These are phyloP conservation scores for Odontesthes bonariensis DNA, from an alignment of 2,113 vertebrate genomes.

Conservation along the genomic window DNA sequence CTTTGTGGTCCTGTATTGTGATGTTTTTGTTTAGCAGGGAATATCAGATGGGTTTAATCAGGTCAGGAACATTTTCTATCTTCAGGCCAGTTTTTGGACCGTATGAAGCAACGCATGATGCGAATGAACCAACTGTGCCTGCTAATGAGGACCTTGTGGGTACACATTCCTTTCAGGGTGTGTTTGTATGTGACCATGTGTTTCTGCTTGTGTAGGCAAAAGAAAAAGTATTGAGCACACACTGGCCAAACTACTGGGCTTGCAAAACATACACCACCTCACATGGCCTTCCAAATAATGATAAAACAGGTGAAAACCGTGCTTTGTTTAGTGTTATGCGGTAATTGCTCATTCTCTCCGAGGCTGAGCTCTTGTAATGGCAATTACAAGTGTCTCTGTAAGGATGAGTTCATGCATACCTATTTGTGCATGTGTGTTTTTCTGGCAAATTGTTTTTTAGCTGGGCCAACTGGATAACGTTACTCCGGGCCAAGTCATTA, in stretches of 20 bases:
- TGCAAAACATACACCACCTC: constrained; percentile 19
- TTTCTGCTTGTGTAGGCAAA: constrained; percentile 8
- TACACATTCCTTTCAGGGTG: constrained; percentile 48
- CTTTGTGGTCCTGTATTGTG: background rate
- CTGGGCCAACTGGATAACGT: constrained; percentile 43
- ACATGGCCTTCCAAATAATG: background rate
- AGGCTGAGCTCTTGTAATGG: constrained; percentile 10
- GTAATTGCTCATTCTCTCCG: constrained; percentile 19
- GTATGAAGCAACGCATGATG: constrained; percentile 26
- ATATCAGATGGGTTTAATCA: constrained; percentile 33
- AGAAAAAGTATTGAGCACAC: background rate
- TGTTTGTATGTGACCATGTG: constrained; percentile 24
- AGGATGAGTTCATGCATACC: constrained; percentile 57
- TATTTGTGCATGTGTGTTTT: constrained; percentile 54
- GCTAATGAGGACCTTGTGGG: constrained; percentile 71
- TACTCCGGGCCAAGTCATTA: constrained; percentile 70
- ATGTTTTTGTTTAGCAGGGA: constrained; percentile 4
- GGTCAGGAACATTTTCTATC: constrained; percentile 28
- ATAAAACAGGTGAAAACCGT: constrained; percentile 26
- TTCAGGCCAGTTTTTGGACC: constrained; percentile 18
- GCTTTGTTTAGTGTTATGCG: constrained; percentile 37
- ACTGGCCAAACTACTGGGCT: background rate
- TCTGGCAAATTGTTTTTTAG: constrained; percentile 51
- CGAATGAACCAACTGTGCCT: constrained; percentile 29
- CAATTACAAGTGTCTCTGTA: constrained; percentile 51